These are phyloP conservation scores for Gymnothorax reevesii DNA, from an alignment of 2,797 vertebrate genomes.

Conservation along the genomic window DNA sequence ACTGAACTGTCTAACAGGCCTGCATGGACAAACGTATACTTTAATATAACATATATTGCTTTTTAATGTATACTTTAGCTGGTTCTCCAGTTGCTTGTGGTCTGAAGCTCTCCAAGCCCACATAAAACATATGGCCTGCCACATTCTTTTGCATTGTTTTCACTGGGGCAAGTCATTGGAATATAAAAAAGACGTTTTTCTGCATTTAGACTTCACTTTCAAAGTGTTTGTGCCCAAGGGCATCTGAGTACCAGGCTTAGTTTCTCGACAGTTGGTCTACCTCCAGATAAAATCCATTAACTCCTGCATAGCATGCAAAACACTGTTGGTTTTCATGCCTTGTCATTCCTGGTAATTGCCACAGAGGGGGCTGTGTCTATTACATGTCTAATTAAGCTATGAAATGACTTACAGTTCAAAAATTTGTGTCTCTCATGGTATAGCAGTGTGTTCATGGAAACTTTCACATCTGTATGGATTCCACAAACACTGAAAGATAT, in stretches of 20 bases:
- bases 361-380: not conserved
- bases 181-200: slow-evolving; percentile 39
- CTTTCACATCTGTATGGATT: too few relatives aligned
- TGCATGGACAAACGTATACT: slow-evolving; percentile 38
- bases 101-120: slow-evolving; percentile 45
- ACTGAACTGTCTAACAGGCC: not conserved
- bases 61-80: slow-evolving; percentile 53
- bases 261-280: slow-evolving; percentile 25
- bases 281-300: slow-evolving; percentile 40
- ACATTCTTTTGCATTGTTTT: slow-evolving; percentile 52
- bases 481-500: too few relatives aligned
- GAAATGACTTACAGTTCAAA: not conserved
- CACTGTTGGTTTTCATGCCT: slow-evolving; percentile 45
- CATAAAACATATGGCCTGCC: slow-evolving; percentile 50
- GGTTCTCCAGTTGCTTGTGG: slow-evolving; percentile 49
- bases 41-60: slow-evolving; percentile 50
- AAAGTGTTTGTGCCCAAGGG: slow-evolving; percentile 39
- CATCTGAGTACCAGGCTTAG: slow-evolving; percentile 35
- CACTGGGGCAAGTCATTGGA: slow-evolving; percentile 49
- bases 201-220: slow-evolving; percentile 39
- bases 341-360: slow-evolving; percentile 35
- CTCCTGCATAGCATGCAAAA: slow-evolving; percentile 42
- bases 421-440: too few relatives aligned
- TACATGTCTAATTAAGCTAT: too few relatives aligned
- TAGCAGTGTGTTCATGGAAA: too few relatives aligned